These are phyloP conservation scores for Carpatolechia fugitivella DNA, from an alignment of 2,888 invertebrate species.

Conservation along the genomic window DNA sequence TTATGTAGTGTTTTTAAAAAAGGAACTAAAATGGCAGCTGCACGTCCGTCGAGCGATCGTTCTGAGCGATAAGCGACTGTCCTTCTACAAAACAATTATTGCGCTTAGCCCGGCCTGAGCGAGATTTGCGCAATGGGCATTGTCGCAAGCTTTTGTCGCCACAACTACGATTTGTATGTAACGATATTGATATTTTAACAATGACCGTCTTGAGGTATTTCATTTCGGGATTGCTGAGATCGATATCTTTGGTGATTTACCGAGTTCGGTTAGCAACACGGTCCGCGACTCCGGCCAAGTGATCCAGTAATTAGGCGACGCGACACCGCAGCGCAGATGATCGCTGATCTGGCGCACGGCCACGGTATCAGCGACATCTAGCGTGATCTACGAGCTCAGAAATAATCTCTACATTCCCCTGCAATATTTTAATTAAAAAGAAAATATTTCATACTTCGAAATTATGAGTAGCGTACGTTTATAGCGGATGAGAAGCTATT, in stretches of 20 bases:
- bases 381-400: conserved; percentile 63
- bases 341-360: conserved; percentile 68
- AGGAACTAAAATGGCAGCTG: conserved; percentile 64
- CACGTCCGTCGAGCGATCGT: conserved; percentile 54
- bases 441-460: conserved; percentile 4
- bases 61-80: conserved; percentile 59
- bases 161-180: conserved; percentile 39
- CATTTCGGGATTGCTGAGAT: conserved; percentile 8
- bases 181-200: conserved; percentile 39
- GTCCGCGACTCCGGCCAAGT: conserved; percentile 13
- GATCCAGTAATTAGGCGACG: conserved; percentile 59
- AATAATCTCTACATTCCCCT: conserved; percentile 37
- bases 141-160: conserved; percentile 49
- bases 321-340: conserved; percentile 48
- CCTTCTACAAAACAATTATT: conserved; percentile 74
- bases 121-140: conserved; percentile 61
- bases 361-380: conserved; percentile 71
- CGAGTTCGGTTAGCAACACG: conserved; percentile 35
- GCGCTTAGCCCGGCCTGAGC: conserved; percentile 45
- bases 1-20: conserved; percentile 47
- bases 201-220: conserved; percentile 22
- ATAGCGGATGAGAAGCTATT: conserved; percentile 21
- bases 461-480: background rate
- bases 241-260: conserved; percentile 16
- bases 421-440: background rate